A percentile compares a stretch with the other conserved stretches of the same genome.
phyloP scores from a whole-genome alignment of 2,113 vertebrate species.

The Platanista minor region DNA sequence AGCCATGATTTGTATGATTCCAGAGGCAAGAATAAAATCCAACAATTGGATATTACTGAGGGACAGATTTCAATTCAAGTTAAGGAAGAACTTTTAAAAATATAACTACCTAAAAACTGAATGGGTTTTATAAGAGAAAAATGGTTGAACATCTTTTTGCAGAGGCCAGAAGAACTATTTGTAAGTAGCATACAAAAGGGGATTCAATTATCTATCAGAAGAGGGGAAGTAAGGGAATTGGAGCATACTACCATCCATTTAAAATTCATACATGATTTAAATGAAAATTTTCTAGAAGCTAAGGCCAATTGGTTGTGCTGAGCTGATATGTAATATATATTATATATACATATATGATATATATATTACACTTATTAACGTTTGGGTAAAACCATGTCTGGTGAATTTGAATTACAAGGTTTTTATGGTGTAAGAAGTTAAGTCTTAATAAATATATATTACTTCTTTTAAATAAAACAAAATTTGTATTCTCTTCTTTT shows the following conservation, averaged over 20 bases:
- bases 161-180: background rate
- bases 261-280: background rate
- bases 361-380: background rate
- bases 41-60: background rate
- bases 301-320: background rate
- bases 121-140: background rate
- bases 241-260: background rate
- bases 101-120: background rate
- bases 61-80: background rate
- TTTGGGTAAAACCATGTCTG: background rate
- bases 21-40: background rate
- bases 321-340: background rate
- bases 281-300: background rate
- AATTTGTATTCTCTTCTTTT: background rate
- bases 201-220: background rate
- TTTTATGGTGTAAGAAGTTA: background rate
- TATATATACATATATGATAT: background rate
- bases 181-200: background rate
- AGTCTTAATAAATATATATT: background rate
- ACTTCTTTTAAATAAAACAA: background rate
- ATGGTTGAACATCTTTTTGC: background rate
- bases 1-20: background rate
- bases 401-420: background rate
- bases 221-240: background rate
- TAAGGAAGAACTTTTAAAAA: background rate